Conservation (phyloP, 2,888 invertebrate genomes). For the Dryadula phaetusa region DNA sequence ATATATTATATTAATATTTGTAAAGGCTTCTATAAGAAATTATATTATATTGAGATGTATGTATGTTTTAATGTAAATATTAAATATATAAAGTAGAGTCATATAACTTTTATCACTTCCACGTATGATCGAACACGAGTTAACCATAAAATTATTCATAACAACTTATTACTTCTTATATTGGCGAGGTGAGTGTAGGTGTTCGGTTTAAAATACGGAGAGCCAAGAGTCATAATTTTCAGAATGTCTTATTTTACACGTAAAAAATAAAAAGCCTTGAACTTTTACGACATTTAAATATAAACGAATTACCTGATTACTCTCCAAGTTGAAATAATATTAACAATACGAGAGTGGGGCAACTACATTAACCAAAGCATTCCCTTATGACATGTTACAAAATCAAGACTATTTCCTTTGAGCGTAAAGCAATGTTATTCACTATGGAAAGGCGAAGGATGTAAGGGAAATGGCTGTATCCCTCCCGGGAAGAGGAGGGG, state of each 20-base stretch:
- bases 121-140: conserved; percentile 21
- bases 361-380: not conserved
- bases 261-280: no score
- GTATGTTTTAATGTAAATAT: not conserved
- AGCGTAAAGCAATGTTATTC: conserved; percentile 34
- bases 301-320: not conserved
- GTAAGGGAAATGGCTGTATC: conserved; percentile 71
- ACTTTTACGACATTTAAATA: no score
- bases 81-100: conserved; percentile 1
- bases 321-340: not conserved
- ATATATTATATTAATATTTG: not conserved
- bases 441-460: conserved; percentile 61
- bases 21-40: not conserved
- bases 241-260: not conserved
- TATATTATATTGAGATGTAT: not conserved
- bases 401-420: conserved; percentile 42
- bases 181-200: not conserved
- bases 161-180: conserved; percentile 4
- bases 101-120: conserved; percentile 15
- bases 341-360: not conserved
- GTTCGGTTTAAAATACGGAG: not conserved
- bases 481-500: conserved; percentile 58
- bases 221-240: not conserved
- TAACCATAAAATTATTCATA: conserved; percentile 24
- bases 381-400: conserved; percentile 30